Base-by-base conservation (phyloP, 2,113 vertebrate species). In the Collichthys lucidus region DNA sequence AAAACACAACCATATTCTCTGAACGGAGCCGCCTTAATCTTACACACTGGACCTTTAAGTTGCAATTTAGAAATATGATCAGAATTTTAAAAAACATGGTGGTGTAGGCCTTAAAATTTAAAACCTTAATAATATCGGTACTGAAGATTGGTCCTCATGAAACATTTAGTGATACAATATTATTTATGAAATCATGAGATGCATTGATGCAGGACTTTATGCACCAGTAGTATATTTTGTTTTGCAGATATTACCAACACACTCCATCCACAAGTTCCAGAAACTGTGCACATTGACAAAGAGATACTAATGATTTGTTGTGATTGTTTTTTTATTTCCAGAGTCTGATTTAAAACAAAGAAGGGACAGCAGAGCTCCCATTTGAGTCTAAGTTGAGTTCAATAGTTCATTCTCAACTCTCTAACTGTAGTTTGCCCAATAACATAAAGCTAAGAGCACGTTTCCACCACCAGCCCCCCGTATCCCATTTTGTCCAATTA, bases 401-500 rank as follows among this genome's bases (percentile, higher is more conserved):
- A 90, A 77, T 57, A 77, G 86, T 89, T 88, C 76, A 87, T 20
- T 62, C 40, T 40, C 15, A 1, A 24, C 59, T 61, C n/a, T 74
- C 49, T 20, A 61, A 59, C 60, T 55, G 19, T 29, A 26, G 64
- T 70, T 29, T 59, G 35, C 3, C 19, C 8, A 72, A 63, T 60
- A 35, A 52, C 35, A 66, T 57, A 4, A 7, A 22, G 31, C 16
- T 31, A 42, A 42, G 76, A 22, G 76, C 44, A 49, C 17, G 11
- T 61, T 56, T 78, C 72, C 59, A 69, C 29, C 74, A 42, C 19
- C 60, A 47, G 31, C 63, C 82, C 63, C 67, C 78, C 62, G 59
- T 44, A 44, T 77, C 46, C 69, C 53, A 44, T 64, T 76, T 63
- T 59, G 31, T 64, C 80, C 85, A 82, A 92, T 89, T 90, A 91